phyloP scores from a whole-genome alignment of 1,140 invertebrate genomes.

The Oryctes rhinoceros region DNA sequence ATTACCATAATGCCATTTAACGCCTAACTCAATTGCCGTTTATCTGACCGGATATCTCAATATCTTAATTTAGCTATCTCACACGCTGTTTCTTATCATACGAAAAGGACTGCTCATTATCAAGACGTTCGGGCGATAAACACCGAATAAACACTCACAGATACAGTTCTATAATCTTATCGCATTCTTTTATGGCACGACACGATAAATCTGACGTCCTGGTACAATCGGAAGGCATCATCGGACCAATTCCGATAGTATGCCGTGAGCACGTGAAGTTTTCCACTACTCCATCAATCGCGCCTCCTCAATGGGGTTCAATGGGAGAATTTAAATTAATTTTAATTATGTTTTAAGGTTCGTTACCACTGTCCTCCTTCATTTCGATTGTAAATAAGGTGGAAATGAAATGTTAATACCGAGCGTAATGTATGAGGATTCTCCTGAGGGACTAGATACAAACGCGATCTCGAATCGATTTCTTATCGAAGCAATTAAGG shows the following conservation, averaged over 20 bases:
- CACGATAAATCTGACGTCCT: not conserved
- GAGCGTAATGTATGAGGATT: not conserved
- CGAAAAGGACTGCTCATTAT: constrained; percentile 27
- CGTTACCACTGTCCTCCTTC: constrained; percentile 22
- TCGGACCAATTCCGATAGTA: constrained; percentile 15
- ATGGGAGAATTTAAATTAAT: constrained; percentile 22
- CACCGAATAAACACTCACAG: not conserved
- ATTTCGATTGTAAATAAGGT: constrained; percentile 21
- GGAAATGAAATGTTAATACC: constrained; percentile 22
- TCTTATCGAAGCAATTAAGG: constrained; percentile 38
- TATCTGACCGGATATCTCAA: constrained; percentile 40
- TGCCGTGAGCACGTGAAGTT: not conserved
- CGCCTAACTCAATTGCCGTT: constrained; percentile 30
- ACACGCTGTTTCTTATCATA: not conserved
- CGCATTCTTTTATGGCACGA: constrained; percentile 24
- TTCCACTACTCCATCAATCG: not conserved
- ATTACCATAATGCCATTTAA: constrained; percentile 15
- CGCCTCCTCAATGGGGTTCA: not conserved
- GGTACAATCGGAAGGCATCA: not conserved
- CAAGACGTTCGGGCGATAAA: constrained; percentile 18
- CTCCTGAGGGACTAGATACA: not conserved
- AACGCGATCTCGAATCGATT: constrained; percentile 42
- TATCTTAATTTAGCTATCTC: constrained; percentile 44
- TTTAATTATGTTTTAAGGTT: constrained; percentile 35
- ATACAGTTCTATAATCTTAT: constrained; percentile 35